Evolutionary conservation across 2,113 vertebrate species (phyloP).

Genomic region (Petaurus breviceps): DNA sequence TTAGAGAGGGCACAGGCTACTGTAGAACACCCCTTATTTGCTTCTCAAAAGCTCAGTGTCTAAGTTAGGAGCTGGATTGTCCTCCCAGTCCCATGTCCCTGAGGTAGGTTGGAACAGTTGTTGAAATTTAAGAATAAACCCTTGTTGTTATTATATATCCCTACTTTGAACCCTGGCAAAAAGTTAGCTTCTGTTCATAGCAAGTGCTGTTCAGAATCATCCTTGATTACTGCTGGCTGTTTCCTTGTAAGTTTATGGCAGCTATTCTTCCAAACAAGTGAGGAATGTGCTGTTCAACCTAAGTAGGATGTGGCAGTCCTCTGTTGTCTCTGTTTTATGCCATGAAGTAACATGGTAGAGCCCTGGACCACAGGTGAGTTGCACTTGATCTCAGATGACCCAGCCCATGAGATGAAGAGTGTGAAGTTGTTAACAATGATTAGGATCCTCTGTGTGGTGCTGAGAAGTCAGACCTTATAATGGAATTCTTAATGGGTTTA

Average conservation of each 20-base stretch:
- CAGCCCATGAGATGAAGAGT: background rate
- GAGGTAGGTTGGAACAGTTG: constrained; percentile 24
- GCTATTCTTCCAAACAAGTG: constrained; percentile 14
- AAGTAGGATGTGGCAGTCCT: constrained; percentile 16
- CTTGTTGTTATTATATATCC: background rate
- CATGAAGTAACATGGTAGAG: background rate
- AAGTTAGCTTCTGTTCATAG: constrained; percentile 1
- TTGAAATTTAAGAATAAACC: background rate
- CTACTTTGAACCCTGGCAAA: background rate
- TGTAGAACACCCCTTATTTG: constrained; percentile 22
- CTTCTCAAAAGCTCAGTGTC: background rate
- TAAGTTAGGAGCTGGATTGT: background rate
- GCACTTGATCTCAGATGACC: constrained; percentile 1
- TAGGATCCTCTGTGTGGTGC: background rate
- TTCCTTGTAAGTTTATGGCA: constrained; percentile 32
- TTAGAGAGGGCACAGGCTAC: background rate
- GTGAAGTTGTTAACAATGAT: background rate
- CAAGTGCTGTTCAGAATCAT: background rate
- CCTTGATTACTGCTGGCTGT: constrained; percentile 9
- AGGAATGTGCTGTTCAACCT: background rate
- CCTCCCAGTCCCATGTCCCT: background rate
- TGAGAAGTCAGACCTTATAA: background rate
- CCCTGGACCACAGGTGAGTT: constrained; percentile 29
- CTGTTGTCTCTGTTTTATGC: constrained; percentile 15
- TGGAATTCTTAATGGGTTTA: background rate